Conservation (phyloP, 1,140 invertebrate genomes). For the Dendrolimus punctatus region DNA sequence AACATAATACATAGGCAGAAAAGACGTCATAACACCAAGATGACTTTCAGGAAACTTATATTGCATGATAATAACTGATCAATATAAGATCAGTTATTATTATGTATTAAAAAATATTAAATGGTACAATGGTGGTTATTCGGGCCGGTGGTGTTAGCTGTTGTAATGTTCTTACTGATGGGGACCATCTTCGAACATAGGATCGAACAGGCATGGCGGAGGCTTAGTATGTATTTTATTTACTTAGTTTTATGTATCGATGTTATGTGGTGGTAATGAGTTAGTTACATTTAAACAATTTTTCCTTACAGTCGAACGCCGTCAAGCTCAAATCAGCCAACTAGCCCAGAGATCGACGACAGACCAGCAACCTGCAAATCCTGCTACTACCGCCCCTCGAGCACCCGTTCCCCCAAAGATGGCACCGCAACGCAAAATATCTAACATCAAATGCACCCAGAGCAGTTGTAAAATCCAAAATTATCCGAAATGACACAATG, state of each 20-base stretch:
- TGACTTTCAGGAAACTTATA: no score
- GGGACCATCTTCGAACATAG: slow-evolving; percentile 39
- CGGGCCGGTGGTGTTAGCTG: slow-evolving; percentile 33
- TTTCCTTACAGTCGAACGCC: slow-evolving; percentile 6
- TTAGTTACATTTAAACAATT: no score
- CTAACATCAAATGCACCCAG: no score
- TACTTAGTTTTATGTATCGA: neutral
- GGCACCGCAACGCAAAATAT: no score
- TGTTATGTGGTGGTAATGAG: neutral
- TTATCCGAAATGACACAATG: no score
- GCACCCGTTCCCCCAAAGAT: no score
- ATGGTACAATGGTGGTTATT: slow-evolving; percentile 29
- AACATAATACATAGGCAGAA: no score
- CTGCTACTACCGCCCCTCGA: no score
- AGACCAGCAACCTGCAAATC: no score
- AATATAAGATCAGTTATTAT: neutral
- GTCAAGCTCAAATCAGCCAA: neutral
- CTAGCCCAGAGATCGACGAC: neutral
- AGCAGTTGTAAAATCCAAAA: no score
- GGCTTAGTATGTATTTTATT: slow-evolving; percentile 28
- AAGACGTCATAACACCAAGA: no score
- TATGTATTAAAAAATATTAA: neutral
- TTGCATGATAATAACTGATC: no score
- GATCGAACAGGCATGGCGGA: slow-evolving; percentile 26
- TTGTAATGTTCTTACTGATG: slow-evolving; percentile 44